Conservation (phyloP, 2,113 vertebrate species). For the Equus quagga region DNA sequence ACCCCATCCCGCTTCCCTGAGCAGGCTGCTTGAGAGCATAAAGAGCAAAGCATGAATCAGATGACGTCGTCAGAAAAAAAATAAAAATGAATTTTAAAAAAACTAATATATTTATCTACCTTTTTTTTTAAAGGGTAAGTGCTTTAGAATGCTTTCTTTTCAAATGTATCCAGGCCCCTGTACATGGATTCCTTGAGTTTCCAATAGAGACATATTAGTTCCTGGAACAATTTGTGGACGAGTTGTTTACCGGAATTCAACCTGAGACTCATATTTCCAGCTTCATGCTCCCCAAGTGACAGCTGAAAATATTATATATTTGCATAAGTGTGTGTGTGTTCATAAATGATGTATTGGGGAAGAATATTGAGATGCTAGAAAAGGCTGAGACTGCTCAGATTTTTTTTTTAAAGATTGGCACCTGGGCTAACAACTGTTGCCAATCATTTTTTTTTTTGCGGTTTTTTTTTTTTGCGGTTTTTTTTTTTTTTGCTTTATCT, state of each 20-base stretch:
- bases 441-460: too few relatives aligned
- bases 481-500: too few relatives aligned
- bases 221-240: conserved; percentile 18
- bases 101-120: background rate
- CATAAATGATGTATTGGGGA: background rate
- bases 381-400: background rate
- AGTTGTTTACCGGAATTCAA: conserved; percentile 58
- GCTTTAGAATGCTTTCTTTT: background rate
- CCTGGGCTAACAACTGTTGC: too few relatives aligned
- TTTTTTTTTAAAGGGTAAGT: background rate
- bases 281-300: conserved; percentile 6
- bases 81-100: background rate
- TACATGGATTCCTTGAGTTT: conserved; percentile 1
- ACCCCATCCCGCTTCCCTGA: background rate
- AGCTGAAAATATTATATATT: background rate
- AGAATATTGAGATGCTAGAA: background rate
- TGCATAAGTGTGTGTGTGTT: background rate
- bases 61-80: background rate
- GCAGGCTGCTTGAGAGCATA: background rate
- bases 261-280: conserved; percentile 9
- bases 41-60: background rate
- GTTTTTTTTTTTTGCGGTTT: too few relatives aligned
- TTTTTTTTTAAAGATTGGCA: background rate
- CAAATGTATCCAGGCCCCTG: background rate
- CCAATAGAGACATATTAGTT: conserved; percentile 39